Percentiles rank a stretch among this genome's conserved stretches.
Conservation (phyloP, 2,888 invertebrate genomes). For the Athalia cordata region DNA sequence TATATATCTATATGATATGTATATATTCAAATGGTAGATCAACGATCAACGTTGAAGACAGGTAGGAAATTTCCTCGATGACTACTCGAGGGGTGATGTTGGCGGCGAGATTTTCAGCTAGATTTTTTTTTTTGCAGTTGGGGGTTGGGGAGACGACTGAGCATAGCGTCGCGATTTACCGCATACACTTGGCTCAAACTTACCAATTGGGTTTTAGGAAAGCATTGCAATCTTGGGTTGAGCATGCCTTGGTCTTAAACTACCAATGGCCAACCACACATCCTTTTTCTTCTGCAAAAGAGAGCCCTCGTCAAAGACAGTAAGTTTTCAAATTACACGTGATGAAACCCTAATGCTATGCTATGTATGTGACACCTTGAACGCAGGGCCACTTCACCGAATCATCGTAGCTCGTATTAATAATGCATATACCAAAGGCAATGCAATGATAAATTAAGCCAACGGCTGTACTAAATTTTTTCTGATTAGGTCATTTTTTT, state of each 20-base stretch:
- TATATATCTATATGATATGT: conserved; percentile 20
- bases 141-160: conserved; percentile 59
- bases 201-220: conserved; percentile 73
- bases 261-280: conserved; percentile 73
- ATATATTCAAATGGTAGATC: conserved; percentile 9
- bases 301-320: conserved; percentile 73
- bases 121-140: conserved; percentile 43
- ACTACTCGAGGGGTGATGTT: conserved; percentile 48
- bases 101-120: conserved; percentile 54
- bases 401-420: neutral
- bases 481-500: too few relatives aligned
- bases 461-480: neutral
- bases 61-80: conserved; percentile 54
- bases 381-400: conserved; percentile 43
- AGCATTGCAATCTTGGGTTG: conserved; percentile 73
- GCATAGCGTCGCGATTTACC: conserved; percentile 63
- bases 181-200: conserved; percentile 70
- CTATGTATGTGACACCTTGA: conserved; percentile 46
- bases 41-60: conserved; percentile 46
- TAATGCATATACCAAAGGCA: neutral
- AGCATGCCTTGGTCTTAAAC: conserved; percentile 73
- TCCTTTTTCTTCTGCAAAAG: conserved; percentile 73
- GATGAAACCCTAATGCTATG: conserved; percentile 61
- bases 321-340: conserved; percentile 69
- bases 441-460: conserved; percentile 4